Evolutionary conservation across 2,113 vertebrate species (phyloP).

Genomic region (Morphnarchus princeps): DNA sequence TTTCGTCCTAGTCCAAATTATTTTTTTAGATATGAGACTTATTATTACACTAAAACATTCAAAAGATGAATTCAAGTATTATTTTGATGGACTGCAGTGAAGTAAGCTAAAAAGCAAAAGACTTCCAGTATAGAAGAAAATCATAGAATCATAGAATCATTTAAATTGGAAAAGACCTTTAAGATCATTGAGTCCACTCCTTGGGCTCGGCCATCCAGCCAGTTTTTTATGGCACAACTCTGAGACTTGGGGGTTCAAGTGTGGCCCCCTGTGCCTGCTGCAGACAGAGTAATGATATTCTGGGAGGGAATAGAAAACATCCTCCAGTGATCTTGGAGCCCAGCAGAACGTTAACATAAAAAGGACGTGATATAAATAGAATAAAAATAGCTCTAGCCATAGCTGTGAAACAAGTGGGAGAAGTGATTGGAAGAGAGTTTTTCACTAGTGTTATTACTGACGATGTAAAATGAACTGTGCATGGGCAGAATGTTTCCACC

Average conservation of each 20-base stretch:
- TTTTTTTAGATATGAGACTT: background rate
- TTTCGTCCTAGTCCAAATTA: background rate
- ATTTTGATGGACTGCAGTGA: background rate
- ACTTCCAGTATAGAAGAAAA: background rate
- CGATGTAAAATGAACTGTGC: background rate
- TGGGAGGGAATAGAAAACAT: background rate
- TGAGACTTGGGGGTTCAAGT: background rate
- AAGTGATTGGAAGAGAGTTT: background rate
- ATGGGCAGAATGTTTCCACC: background rate
- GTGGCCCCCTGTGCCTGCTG: background rate
- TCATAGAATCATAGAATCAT: background rate
- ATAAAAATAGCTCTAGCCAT: background rate
- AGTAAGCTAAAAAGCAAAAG: background rate
- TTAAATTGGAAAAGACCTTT: background rate
- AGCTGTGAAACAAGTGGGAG: background rate
- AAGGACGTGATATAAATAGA: background rate
- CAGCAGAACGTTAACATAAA: background rate
- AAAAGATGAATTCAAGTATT: background rate
- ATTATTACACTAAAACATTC: background rate
- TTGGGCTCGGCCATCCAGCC: fast-evolving
- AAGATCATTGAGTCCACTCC: background rate
- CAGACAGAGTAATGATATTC: background rate
- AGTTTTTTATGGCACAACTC: background rate
- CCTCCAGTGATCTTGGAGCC: background rate
- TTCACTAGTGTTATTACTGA: background rate